phyloP scores from a whole-genome alignment of 23 tunicate genomes.

The Ciona savignyi region DNA sequence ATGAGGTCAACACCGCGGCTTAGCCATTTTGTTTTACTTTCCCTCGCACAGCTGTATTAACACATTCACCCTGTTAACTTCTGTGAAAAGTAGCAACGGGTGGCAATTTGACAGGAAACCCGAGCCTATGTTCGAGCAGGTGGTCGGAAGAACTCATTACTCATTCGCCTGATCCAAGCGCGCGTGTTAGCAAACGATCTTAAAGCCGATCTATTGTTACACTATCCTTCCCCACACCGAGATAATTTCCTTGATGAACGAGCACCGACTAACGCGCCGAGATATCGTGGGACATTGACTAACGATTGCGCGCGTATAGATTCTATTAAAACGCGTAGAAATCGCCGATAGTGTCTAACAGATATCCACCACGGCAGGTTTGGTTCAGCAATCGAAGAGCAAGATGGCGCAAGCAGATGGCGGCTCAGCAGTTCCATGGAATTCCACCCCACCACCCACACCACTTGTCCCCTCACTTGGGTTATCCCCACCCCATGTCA shows the following conservation, averaged over 20 bases:
- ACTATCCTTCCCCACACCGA: neutral
- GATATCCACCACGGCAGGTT: constrained; percentile 32
- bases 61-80: neutral
- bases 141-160: neutral
- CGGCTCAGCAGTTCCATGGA: constrained; percentile 83
- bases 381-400: constrained; percentile 99
- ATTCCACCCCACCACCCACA: constrained; percentile 53
- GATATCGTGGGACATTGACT: neutral
- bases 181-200: neutral
- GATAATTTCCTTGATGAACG: neutral
- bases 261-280: neutral
- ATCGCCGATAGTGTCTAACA: no score
- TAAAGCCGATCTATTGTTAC: neutral
- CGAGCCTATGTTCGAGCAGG: neutral
- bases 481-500: constrained; percentile 57
- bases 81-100: neutral
- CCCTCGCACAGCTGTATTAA: neutral
- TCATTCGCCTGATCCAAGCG: neutral
- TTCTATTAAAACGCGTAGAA: neutral
- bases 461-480: constrained; percentile 60
- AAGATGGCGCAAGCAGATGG: constrained; percentile 94
- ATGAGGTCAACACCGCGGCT: neutral
- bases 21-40: neutral
- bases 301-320: neutral
- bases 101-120: neutral